Evolutionary conservation across 2,113 vertebrate species (phyloP).

Genomic region (Centropus bengalensis): DNA sequence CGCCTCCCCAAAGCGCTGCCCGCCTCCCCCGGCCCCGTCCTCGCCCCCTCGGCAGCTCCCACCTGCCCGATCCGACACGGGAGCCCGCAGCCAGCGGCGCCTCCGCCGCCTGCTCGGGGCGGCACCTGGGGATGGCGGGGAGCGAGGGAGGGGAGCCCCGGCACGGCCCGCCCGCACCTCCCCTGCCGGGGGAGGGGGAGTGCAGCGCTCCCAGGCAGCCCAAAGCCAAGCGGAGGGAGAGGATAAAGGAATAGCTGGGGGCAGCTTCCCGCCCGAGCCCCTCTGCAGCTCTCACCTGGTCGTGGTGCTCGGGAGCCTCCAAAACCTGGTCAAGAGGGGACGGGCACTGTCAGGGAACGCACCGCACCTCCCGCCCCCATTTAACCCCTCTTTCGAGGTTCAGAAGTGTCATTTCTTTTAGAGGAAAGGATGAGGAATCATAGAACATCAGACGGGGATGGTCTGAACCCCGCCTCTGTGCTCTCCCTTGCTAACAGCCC

Average conservation of each 20-base stretch:
- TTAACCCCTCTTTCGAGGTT: not conserved
- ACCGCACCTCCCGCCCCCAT: accelerated
- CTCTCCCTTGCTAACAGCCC: not conserved
- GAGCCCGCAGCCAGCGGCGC: no score
- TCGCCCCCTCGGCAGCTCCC: not conserved
- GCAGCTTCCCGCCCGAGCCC: not conserved
- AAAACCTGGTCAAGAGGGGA: accelerated
- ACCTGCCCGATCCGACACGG: not conserved
- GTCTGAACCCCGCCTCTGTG: accelerated
- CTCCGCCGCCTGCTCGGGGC: no score
- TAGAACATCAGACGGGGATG: not conserved
- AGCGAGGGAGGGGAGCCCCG: no score
- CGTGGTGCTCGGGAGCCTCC: not conserved
- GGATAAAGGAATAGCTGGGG: no score
- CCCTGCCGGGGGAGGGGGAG: not conserved
- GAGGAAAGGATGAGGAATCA: not conserved
- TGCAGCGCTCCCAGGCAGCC: no score
- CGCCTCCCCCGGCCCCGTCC: not conserved
- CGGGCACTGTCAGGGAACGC: not conserved
- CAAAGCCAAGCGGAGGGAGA: no score
- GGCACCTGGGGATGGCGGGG: no score
- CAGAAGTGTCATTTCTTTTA: not conserved
- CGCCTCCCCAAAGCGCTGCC: not conserved
- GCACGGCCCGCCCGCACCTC: not conserved
- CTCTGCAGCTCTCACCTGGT: not conserved